Evolutionary conservation across 2,113 vertebrate species (phyloP), one percentile per base, ranked within the genome.

Genomic region (Heliornis fulica): DNA sequence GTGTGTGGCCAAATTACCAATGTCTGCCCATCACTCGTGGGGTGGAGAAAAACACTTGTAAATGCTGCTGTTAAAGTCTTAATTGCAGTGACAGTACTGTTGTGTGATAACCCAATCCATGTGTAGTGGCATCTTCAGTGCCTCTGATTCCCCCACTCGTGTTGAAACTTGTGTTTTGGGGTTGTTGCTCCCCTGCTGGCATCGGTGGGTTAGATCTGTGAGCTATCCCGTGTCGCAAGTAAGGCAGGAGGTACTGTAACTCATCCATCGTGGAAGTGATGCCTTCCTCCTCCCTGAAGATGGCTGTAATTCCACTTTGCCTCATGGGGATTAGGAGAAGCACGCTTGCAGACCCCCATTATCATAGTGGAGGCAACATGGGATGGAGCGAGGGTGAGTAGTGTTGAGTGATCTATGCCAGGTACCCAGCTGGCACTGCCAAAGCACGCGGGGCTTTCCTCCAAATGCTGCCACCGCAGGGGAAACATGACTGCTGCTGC

Each of bases 401-500:
- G 96, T 59, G 97, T 66, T 26, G 94, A 95, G 53, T 97, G 97
- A 98, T 92, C 36, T 66, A 95, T 43, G 56, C 97, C 97, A 97
- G 97, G 72, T 63, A 56, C 83, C 75, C 51, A 5, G 68, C 45
- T 89, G 94, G 90, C 21, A 19, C 69, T 87, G 97, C 96, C 96
- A 89, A 82, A 63, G 93, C 93, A 79, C 3, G 32, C 18, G 17
- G 95, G 93, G 90, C 95, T 96, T 38, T 54, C 4, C 93, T 98
- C 89, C 31, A 7, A 77, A 19, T 0, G 15, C 46, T 54, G 14
- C 89, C 78, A 71, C 6, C 1, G 0, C 70, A 31, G 28, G 20
- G 72, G 75, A 56, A 92, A 56, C 75, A 54, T 31, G 59, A 31
- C 90, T 95, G 21, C 77, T 78, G 90, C 89, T 87, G 63, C 91